These are phyloP conservation scores for Brachionichthys hirsutus DNA, from an alignment of 2,113 vertebrate genomes.

Conservation along the genomic window DNA sequence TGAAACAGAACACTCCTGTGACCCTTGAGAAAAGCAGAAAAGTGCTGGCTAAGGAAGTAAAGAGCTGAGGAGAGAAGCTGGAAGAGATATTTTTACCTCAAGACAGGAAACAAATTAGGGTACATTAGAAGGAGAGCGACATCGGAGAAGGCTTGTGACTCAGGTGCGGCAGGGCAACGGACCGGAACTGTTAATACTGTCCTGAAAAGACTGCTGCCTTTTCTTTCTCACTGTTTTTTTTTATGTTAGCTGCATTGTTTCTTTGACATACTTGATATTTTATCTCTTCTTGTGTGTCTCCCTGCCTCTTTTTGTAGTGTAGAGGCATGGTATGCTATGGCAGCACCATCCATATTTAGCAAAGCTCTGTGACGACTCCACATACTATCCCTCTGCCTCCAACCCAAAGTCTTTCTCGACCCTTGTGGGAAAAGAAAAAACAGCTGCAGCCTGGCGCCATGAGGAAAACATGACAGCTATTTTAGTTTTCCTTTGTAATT, in stretches of 20 bases:
- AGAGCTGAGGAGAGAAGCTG: neutral
- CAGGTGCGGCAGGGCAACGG: neutral
- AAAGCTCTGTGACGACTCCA: constrained; percentile 45
- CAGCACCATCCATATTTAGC: constrained; percentile 71
- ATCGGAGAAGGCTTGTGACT: neutral
- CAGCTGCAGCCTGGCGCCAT: constrained; percentile 73
- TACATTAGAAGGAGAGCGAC: neutral
- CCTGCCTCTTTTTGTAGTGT: neutral
- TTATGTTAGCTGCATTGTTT: neutral
- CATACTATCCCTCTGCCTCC: constrained; percentile 31
- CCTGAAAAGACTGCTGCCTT: no score
- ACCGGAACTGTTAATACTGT: no score
- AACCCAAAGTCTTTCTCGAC: constrained; percentile 52
- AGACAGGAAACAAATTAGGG: neutral
- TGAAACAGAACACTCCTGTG: constrained; percentile 10
- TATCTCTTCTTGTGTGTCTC: neutral
- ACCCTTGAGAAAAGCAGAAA: neutral
- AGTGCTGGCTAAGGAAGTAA: constrained; percentile 13
- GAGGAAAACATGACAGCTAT: constrained; percentile 61
- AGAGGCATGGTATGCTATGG: constrained; percentile 8
- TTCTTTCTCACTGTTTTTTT: no score
- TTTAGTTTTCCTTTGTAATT: constrained; percentile 73
- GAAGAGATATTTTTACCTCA: neutral
- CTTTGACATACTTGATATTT: no score
- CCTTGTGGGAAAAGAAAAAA: constrained; percentile 26